Base-by-base conservation (phyloP, 2,113 vertebrate species). In the Amia ocellicauda region DNA sequence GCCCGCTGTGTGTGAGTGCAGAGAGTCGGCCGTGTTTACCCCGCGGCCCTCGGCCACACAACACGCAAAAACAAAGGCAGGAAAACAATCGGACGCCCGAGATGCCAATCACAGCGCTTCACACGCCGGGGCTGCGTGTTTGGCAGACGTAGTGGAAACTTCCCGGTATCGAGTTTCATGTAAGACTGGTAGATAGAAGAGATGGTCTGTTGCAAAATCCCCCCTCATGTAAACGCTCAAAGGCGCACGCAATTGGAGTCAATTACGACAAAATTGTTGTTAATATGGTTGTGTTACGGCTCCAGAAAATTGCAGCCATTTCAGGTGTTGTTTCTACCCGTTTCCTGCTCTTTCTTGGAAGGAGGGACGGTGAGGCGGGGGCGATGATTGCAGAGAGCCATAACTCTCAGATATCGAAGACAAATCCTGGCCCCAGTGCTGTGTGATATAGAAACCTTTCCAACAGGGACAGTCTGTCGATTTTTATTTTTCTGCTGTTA, bases 91-190 rank as follows among this genome's bases (percentile, higher is more conserved):
- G n/a, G n/a, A n/a, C n/a, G n/a, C n/a, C n/a, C n/a, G n/a, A n/a
- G n/a, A 56, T 36, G 26, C 47, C 29, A 52, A 41, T 13, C 29
- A 7, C 13, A 50, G 51, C n/a, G 24, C 19, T 11, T n/a, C n/a
- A n/a, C n/a, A n/a, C n/a, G n/a, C n/a, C n/a, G n/a, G n/a, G n/a
- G 50, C 70, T 67, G 70, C 67, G 47, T 66, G 60, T 51, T 27
- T 66, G 55, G 64, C 63, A 50, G 41, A n/a, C 63, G n/a, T 17
- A 27, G 19, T 65, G 53, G 63, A 65, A 65, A 65, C 42, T 58
- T 23, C 42, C 54, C 47, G 55, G 57, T 58, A 50, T n/a, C n/a
- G 47, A 47, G 36, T 58, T 57, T 31, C 17, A 53, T n/a, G 24
- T 43, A 17, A 10, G 56, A 19, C 64, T 52, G 45, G 17, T 22